A percentile compares a stretch with the other conserved stretches of the same genome.
phyloP scores from a whole-genome alignment of 2,888 invertebrate genomes.

The Plagodis dolabraria region DNA sequence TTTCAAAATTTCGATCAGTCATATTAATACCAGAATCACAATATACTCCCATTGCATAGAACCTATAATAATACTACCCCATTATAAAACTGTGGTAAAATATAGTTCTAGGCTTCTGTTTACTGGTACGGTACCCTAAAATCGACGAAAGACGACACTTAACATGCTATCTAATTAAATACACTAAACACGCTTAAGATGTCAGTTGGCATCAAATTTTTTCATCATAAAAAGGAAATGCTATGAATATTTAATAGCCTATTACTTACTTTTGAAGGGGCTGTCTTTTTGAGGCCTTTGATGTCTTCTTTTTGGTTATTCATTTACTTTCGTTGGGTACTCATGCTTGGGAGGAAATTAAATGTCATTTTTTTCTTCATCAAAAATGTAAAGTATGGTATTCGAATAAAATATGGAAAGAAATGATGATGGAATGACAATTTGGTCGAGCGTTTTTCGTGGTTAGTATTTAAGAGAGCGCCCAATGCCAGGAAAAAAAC shows the following conservation, averaged over 20 bases:
- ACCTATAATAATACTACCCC: too few relatives aligned
- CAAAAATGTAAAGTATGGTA: slow-evolving; percentile 18
- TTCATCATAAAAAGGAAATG: slow-evolving; percentile 25
- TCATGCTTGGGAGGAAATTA: slow-evolving; percentile 19
- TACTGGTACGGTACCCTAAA: too few relatives aligned
- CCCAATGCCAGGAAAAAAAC: too few relatives aligned
- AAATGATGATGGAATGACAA: background rate
- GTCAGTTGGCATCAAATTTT: slow-evolving; percentile 10
- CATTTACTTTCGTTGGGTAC: slow-evolving; percentile 18
- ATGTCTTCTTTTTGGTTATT: slow-evolving; percentile 26
- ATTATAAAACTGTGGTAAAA: too few relatives aligned
- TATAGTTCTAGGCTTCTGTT: too few relatives aligned
- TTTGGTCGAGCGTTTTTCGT: too few relatives aligned
- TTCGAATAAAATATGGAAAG: background rate
- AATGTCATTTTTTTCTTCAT: slow-evolving; percentile 23
- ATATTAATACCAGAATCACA: too few relatives aligned
- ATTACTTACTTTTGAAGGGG: slow-evolving; percentile 26
- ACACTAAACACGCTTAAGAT: background rate
- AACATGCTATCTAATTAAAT: too few relatives aligned
- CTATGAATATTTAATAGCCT: slow-evolving; percentile 29
- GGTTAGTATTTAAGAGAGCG: too few relatives aligned
- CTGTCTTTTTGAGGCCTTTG: slow-evolving; percentile 18
- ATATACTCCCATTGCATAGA: too few relatives aligned
- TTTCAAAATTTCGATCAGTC: too few relatives aligned
- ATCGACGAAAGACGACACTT: too few relatives aligned